Percentiles rank a stretch among this genome's conserved stretches.
These are phyloP conservation scores for Orthonevra nobilis DNA, from an alignment of 2,888 invertebrate species.

Conservation along the genomic window DNA sequence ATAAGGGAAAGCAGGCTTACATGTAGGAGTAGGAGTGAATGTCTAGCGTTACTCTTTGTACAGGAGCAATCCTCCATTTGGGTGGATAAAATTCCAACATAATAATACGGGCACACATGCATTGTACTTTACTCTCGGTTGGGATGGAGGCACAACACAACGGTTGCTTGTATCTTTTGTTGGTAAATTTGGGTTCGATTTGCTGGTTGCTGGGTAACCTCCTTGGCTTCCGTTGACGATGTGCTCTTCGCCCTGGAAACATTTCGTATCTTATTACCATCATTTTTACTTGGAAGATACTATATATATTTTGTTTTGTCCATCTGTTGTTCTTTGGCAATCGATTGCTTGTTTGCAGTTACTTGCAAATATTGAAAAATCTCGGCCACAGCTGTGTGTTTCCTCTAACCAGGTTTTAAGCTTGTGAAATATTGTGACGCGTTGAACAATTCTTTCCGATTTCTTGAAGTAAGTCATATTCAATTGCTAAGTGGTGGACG, in stretches of 20 bases:
- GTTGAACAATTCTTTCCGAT: too few relatives aligned
- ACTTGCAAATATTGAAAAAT: too few relatives aligned
- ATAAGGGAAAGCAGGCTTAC: slow-evolving; percentile 19
- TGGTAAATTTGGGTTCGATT: slow-evolving; percentile 35
- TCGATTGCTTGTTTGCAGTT: slow-evolving; percentile 33
- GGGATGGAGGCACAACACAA: slow-evolving; percentile 34
- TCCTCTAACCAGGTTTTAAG: too few relatives aligned
- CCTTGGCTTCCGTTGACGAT: slow-evolving; percentile 51
- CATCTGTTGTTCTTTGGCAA: slow-evolving; percentile 23
- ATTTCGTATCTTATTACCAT: slow-evolving; percentile 56
- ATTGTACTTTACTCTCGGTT: slow-evolving; percentile 34
- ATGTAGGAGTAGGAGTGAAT: slow-evolving; percentile 46
- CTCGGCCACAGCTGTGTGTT: too few relatives aligned
- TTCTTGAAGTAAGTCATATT: too few relatives aligned
- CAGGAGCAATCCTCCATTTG: slow-evolving; percentile 15
- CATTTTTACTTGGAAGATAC: too few relatives aligned
- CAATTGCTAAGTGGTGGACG: too few relatives aligned
- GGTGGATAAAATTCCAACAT: slow-evolving; percentile 53
- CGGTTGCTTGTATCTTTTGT: slow-evolving; percentile 40
- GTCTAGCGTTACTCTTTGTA: slow-evolving; percentile 10
- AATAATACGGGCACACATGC: slow-evolving; percentile 53
- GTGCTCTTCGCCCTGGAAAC: slow-evolving; percentile 45
- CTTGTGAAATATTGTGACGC: too few relatives aligned
- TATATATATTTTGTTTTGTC: slow-evolving; percentile 15
- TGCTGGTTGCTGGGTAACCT: slow-evolving; percentile 14